Evolutionary conservation across 2,113 vertebrate species (phyloP).

Genomic region (Crotalus tigris): DNA sequence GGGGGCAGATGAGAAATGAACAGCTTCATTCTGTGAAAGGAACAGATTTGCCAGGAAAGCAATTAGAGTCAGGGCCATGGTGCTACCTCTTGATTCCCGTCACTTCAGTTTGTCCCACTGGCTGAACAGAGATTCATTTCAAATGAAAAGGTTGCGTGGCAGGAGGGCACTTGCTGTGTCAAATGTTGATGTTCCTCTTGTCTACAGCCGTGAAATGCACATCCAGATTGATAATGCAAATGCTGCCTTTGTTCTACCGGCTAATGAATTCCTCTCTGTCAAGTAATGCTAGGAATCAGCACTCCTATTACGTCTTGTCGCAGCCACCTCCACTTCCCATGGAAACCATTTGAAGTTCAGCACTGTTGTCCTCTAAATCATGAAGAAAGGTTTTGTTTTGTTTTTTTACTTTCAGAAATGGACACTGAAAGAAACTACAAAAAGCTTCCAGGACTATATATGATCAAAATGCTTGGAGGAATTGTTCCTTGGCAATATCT

Average conservation of each 20-base stretch:
- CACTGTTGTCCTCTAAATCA: not conserved
- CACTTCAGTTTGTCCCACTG: slow-evolving; percentile 10
- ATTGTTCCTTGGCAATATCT: fast-evolving
- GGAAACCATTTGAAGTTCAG: not conserved
- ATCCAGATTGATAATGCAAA: slow-evolving; percentile 14
- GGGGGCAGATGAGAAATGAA: slow-evolving; percentile 14
- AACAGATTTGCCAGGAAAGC: fast-evolving
- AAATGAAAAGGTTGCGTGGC: not conserved
- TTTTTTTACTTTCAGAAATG: fast-evolving
- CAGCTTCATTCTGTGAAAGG: not conserved
- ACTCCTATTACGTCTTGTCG: fast-evolving
- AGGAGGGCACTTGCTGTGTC: not conserved
- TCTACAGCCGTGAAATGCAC: not conserved
- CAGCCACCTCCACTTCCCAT: slow-evolving; percentile 1
- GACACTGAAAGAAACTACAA: fast-evolving
- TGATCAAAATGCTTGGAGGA: not conserved
- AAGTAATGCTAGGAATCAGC: slow-evolving; percentile 37
- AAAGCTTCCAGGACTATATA: not conserved
- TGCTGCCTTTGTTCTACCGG: not conserved
- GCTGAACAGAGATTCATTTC: not conserved
- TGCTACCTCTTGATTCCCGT: fast-evolving
- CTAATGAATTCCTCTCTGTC: not conserved
- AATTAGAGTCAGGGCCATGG: not conserved
- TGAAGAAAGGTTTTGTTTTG: not conserved
- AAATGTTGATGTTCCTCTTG: not conserved